Evolutionary conservation across 2,113 vertebrate species (phyloP), one percentile per base, ranked within the genome.

Genomic region (Neolamprologus tretocephalus): DNA sequence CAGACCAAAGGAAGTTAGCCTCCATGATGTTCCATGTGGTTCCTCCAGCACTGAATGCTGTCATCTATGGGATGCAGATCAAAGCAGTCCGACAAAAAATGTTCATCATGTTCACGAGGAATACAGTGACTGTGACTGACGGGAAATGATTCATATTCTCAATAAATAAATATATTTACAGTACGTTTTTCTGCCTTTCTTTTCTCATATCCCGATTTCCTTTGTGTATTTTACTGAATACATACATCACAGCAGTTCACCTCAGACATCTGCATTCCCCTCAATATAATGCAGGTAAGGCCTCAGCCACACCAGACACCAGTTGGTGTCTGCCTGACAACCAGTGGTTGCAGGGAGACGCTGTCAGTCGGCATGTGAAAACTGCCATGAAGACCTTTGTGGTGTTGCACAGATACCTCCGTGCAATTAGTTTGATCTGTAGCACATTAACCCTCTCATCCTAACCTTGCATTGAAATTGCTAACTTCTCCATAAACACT

Each of bases 31-130:
- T 89, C 66, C 82, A 88, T 1, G 47, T 95, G 6, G 23, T 94
- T 13, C 91, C 90, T 14, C 87, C 91, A 4, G 37, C 91, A 1
- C 9, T 94, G 21, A 96, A 95, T 23, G 81, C 87, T 4, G 7
- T 93, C 0, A 93, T 95, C 35, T 96, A 96, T 3, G 94, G 94
- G 19, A 87, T 96, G 49, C 94, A 95, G 9, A 92, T 93, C 8
- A 94, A 94, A 90, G 90, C 84, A 1, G 55, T 96, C 45, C 40
- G 87, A 57, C 80, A 91, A 7, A 91, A 78, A 21, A 19, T 94
- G 10, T 16, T 85, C 2, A 13, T 47, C 17, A 21, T 91, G 35
- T 91, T 87, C 7, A 87, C 4, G 47, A 66, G n/a, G 81, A 83
- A 80, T 11, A 11, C 6, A 11, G 13, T 19, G 19, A 19, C 8